Conservation (phyloP, 1,140 invertebrate genomes). For the Oedothorax gibbosus region DNA sequence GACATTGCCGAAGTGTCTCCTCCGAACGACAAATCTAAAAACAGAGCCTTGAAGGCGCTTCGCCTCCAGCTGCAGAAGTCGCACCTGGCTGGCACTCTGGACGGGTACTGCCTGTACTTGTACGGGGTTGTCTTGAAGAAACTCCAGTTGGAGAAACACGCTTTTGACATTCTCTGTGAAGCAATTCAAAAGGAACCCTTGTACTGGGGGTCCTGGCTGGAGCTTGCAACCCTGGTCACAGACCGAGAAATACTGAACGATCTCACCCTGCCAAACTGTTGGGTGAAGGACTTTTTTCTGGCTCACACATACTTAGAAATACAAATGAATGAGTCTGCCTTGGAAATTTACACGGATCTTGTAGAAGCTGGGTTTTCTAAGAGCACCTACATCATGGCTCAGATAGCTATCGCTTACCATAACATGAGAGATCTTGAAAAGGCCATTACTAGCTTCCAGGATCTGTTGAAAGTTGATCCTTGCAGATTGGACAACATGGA, state of each 20-base stretch:
- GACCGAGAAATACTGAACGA: constrained; percentile 76
- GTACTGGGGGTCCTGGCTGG: constrained; percentile 94
- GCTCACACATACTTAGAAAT: constrained; percentile 91
- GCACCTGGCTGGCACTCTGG: constrained; percentile 72
- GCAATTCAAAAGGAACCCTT: constrained; percentile 82
- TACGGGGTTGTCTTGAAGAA: constrained; percentile 93
- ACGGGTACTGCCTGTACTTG: constrained; percentile 90
- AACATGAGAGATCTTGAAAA: constrained; percentile 93
- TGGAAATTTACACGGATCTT: constrained; percentile 83
- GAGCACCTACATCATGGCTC: constrained; percentile 90
- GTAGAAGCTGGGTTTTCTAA: constrained; percentile 84
- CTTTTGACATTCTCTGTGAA: constrained; percentile 82
- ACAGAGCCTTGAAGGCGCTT: constrained; percentile 67
- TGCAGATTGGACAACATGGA: constrained; percentile 95
- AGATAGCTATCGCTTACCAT: constrained; percentile 92
- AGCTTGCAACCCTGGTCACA: constrained; percentile 86
- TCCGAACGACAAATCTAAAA: constrained; percentile 65
- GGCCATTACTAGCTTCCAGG: constrained; percentile 85
- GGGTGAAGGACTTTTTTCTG: constrained; percentile 95
- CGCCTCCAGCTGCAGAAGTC: constrained; percentile 67
- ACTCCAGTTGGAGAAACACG: constrained; percentile 80
- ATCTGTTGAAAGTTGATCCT: constrained; percentile 87
- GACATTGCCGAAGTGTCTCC: constrained; percentile 78
- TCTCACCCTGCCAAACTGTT: constrained; percentile 84
- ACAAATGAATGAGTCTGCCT: constrained; percentile 84